Evolutionary conservation across 2,797 vertebrate species (phyloP).

Genomic region (Pteropus rufus): DNA sequence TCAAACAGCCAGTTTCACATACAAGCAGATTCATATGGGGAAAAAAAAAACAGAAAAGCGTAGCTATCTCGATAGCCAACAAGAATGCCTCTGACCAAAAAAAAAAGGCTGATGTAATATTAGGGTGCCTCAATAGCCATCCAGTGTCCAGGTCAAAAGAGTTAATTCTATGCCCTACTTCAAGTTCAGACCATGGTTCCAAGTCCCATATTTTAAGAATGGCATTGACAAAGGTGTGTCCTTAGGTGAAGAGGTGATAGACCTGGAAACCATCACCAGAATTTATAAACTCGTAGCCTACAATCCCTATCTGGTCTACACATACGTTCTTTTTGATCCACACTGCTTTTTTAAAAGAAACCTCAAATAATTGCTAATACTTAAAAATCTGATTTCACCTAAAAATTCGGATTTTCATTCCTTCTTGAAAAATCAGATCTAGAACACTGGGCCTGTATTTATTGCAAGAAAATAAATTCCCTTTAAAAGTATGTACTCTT

Average conservation of each 20-base stretch:
- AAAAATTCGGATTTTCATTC: slow-evolving; percentile 11
- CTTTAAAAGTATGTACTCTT: neutral
- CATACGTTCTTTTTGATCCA: neutral
- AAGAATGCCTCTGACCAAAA: neutral
- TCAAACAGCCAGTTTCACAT: neutral
- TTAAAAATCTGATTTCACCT: slow-evolving; percentile 12
- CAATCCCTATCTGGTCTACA: neutral
- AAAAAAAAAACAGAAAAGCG: neutral
- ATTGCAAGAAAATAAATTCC: neutral
- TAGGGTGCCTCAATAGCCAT: neutral
- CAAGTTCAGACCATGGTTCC: neutral
- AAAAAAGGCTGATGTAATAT: neutral
- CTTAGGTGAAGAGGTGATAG: neutral
- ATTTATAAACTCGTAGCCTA: neutral
- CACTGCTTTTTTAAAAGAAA: neutral
- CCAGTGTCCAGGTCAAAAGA: neutral
- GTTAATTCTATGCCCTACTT: neutral
- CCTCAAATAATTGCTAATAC: neutral
- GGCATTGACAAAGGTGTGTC: neutral
- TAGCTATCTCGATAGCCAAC: neutral
- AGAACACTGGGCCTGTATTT: neutral
- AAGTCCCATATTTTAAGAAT: neutral
- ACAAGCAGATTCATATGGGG: neutral
- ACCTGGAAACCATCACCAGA: neutral
- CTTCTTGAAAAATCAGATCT: neutral